Conservation (phyloP, 2,797 vertebrate genomes). For the Fistularia commersonii region DNA sequence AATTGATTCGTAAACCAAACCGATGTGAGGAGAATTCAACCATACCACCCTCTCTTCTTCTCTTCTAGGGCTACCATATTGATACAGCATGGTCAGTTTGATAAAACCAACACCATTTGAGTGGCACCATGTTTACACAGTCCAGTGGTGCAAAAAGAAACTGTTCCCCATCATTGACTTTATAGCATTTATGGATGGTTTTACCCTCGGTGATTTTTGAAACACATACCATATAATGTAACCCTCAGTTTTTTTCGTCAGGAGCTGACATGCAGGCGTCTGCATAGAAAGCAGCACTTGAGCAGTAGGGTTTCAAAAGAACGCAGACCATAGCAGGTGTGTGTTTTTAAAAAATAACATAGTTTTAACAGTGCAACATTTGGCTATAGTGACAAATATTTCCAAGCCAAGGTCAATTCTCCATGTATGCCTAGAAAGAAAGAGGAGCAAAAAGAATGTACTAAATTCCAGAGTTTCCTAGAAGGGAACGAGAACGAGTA, state of each 20-base stretch:
- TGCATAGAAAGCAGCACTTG: neutral
- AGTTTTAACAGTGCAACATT: neutral
- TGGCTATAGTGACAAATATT: constrained; percentile 55
- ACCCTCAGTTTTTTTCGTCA: constrained; percentile 13
- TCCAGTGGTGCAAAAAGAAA: constrained; percentile 44
- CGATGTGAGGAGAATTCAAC: neutral
- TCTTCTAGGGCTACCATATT: constrained; percentile 32
- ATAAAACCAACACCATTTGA: constrained; percentile 14
- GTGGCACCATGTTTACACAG: constrained; percentile 34
- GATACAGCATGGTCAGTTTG: constrained; percentile 13
- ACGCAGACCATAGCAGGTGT: neutral
- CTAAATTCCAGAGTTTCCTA: neutral
- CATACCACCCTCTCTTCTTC: constrained; percentile 10
- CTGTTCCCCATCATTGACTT: constrained; percentile 48
- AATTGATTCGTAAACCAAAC: constrained; percentile 62
- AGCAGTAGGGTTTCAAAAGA: no score
- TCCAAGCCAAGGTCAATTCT: constrained; percentile 43
- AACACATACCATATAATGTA: constrained; percentile 50
- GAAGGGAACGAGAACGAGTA: neutral
- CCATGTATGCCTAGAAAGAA: constrained; percentile 18
- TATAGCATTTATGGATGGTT: constrained; percentile 41
- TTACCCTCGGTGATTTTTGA: constrained; percentile 33
- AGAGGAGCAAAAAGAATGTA: constrained; percentile 53
- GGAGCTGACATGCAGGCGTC: no score
- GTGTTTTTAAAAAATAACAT: neutral